Percentiles rank a stretch among this genome's conserved stretches.
These are phyloP conservation scores for Chrysodeixis includens DNA, from an alignment of 2,888 invertebrate genomes.

Conservation along the genomic window DNA sequence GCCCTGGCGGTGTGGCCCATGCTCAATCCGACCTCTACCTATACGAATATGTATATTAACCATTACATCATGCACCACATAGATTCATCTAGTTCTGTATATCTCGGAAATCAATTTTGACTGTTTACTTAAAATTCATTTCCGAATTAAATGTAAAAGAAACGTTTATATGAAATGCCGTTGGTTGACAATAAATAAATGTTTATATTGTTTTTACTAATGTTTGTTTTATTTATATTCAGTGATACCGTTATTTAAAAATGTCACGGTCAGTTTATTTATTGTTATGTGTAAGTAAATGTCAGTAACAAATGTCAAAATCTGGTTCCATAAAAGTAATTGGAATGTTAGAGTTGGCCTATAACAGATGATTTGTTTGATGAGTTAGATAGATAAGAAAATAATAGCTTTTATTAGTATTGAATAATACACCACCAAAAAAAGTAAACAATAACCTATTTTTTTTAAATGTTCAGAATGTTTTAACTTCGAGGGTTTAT, in stretches of 20 bases:
- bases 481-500: no score
- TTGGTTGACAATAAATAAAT: constrained; percentile 38
- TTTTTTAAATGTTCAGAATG: no score
- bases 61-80: constrained; percentile 44
- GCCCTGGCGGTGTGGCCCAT: constrained; percentile 93
- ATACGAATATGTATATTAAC: constrained; percentile 76
- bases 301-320: constrained; percentile 10
- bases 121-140: constrained; percentile 79
- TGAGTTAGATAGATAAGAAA: no score
- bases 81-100: constrained; percentile 6
- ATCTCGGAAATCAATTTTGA: constrained; percentile 80
- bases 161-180: constrained; percentile 18
- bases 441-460: no score
- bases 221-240: constrained; percentile 42
- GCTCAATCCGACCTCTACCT: constrained; percentile 92
- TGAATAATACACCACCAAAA: no score
- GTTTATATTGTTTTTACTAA: constrained; percentile 23
- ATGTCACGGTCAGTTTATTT: constrained; percentile 41
- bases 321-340: not conserved
- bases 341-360: not conserved
- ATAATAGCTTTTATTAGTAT: no score
- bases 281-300: constrained; percentile 8
- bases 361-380: no score
- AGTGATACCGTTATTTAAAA: constrained; percentile 9
- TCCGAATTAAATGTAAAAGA: constrained; percentile 60